These are phyloP conservation scores for human (Homo sapiens) DNA, from an alignment of 2,113 vertebrate genomes.

Conservation along the genomic window DNA sequence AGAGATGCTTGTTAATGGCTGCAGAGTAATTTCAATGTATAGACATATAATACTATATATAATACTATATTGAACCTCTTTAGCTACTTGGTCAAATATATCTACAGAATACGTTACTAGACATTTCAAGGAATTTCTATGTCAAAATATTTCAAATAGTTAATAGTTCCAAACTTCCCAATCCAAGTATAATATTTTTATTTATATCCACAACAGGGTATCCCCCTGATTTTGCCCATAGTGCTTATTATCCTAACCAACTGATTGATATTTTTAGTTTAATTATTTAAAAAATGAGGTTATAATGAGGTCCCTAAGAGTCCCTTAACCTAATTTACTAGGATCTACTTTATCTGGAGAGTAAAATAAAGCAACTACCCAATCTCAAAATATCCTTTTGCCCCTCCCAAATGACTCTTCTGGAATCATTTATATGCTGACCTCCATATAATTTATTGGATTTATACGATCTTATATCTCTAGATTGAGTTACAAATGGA, in stretches of 20 bases:
- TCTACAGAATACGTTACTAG: not conserved
- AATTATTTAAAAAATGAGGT: not conserved
- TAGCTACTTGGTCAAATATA: not conserved
- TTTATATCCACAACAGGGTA: not conserved
- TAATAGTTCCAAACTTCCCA: not conserved
- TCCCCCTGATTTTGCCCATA: not conserved
- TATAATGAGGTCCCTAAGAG: not conserved
- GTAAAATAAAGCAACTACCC: constrained; percentile 20
- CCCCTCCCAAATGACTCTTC: constrained; percentile 5
- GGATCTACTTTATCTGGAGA: not conserved
- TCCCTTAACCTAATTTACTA: not conserved
- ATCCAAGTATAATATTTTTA: not conserved
- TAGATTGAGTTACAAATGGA: not conserved
- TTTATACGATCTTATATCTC: no score
- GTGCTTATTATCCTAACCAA: not conserved
- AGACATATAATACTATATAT: not conserved
- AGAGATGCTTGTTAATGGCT: not conserved
- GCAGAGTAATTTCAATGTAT: not conserved
- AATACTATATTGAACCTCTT: not conserved
- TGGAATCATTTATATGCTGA: not conserved
- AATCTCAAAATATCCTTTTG: not conserved
- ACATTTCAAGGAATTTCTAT: constrained; percentile 21
- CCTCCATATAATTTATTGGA: not conserved
- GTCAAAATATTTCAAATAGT: constrained; percentile 1
- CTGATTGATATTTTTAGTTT: not conserved